These are phyloP conservation scores for Archegozetes longisetosus DNA, from an alignment of 1,140 invertebrate genomes.

Conservation along the genomic window DNA sequence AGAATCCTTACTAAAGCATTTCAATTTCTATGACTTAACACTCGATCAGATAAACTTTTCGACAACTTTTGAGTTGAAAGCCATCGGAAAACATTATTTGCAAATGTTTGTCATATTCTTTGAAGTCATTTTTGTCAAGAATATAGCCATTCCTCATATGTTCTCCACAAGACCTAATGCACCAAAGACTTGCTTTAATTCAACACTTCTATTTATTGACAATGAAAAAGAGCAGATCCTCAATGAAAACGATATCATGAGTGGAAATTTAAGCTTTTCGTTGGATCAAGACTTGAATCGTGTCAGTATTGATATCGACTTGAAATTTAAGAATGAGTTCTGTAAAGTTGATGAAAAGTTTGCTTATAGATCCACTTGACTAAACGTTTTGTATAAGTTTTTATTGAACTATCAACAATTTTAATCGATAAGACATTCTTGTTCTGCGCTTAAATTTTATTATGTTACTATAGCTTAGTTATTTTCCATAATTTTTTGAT, in stretches of 20 bases:
- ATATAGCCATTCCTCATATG: background rate
- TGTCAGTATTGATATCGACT: background rate
- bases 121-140: background rate
- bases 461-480: too few species aligned
- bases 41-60: background rate
- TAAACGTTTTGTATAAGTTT: too few species aligned
- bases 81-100: background rate
- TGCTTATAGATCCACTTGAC: too few species aligned
- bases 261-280: background rate
- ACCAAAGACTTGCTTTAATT: background rate
- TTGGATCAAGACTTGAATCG: background rate
- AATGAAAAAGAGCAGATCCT: background rate
- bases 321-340: background rate
- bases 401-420: too few species aligned
- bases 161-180: background rate
- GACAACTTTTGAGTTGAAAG: background rate
- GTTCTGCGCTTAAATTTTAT: too few species aligned
- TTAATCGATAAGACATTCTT: too few species aligned
- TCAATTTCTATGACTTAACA: background rate
- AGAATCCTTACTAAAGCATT: background rate
- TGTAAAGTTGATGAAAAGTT: background rate
- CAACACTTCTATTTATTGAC: background rate
- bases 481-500: too few species aligned
- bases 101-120: background rate
- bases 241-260: background rate